A percentile compares a stretch with the other conserved stretches of the same genome.
phyloP scores from a whole-genome alignment of 2,113 vertebrate species.

The Spizaetus ornatus region DNA sequence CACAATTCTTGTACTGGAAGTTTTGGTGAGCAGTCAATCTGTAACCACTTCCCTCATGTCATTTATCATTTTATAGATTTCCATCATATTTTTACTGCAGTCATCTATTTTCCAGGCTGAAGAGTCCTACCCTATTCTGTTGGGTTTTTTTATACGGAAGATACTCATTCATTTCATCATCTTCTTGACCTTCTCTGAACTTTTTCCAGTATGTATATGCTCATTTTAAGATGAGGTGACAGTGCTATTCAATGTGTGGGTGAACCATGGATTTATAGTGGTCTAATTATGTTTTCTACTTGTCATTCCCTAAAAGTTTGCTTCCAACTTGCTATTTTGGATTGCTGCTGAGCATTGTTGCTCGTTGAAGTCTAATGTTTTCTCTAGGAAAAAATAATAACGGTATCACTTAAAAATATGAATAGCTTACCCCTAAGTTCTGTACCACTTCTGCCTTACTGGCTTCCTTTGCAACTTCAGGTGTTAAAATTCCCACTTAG shows the following conservation, averaged over 20 bases:
- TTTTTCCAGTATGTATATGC: background rate
- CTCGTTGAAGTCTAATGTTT: background rate
- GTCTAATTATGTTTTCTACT: background rate
- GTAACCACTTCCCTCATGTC: background rate
- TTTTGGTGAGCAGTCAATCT: background rate
- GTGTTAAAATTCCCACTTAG: background rate
- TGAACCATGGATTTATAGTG: background rate
- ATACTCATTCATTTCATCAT: background rate
- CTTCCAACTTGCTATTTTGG: background rate
- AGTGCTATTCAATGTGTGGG: background rate
- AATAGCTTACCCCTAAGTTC: background rate
- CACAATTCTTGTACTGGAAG: background rate
- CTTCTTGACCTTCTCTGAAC: background rate
- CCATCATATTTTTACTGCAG: background rate
- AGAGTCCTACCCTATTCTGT: background rate
- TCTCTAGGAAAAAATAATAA: background rate
- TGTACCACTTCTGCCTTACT: background rate
- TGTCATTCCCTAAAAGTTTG: background rate
- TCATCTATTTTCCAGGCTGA: background rate
- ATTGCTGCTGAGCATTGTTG: background rate
- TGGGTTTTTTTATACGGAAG: accelerated
- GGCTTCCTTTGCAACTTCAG: background rate
- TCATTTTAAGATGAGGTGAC: background rate
- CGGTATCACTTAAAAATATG: background rate
- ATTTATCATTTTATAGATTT: background rate